Evolutionary conservation across 2,113 vertebrate genomes (phyloP), one percentile per base, ranked within the genome.

Genomic region (Rallus limicola): DNA sequence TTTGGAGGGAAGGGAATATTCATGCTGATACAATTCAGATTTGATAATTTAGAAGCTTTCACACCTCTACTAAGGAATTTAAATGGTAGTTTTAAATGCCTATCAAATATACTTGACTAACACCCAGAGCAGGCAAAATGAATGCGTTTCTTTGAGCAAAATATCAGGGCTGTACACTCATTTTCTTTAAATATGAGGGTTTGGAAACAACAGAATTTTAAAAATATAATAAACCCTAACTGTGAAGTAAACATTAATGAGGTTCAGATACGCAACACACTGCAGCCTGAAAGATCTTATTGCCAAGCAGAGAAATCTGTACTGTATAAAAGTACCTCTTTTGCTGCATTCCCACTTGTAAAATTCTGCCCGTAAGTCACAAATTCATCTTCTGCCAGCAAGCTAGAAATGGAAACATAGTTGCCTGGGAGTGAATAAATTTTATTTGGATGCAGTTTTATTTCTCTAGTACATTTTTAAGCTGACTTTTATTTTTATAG

Each of bases 381-480:
- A 90, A 81, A 93, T 82, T 76, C 56, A 9, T 90, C 85, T 83
- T 74, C 52, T 97, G 80, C 58, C 88, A 94, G 59, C 33, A 82
- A 69, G 52, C 76, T 88, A n/a, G 78, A 91, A 92, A 82, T 76
- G 93, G 82, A 86, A 88, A 67, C 53, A 68, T 31, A 53, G 71
- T 85, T 82, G 76, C 91, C 74, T 79, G 82, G 62, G 72, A 94
- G 63, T 68, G 81, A 70, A 90, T 74, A 88, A 81, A 75, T 95
- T 94, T 89, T 88, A 52, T 92, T 90, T 97, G 90, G 91, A 94
- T 92, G 87, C 64, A 75, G 60, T 80, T 94, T 90, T 97, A 88
- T 95, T 97, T 97, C 94, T 94, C 65, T 81, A 80, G 74, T 75
- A 90, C 89, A 90, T 95, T 95, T 93, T 95, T 78, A 80, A 95